A percentile compares a stretch with the other conserved stretches of the same genome.
Conservation (phyloP, 2,113 vertebrate genomes). For the Ptilonorhynchus violaceus region DNA sequence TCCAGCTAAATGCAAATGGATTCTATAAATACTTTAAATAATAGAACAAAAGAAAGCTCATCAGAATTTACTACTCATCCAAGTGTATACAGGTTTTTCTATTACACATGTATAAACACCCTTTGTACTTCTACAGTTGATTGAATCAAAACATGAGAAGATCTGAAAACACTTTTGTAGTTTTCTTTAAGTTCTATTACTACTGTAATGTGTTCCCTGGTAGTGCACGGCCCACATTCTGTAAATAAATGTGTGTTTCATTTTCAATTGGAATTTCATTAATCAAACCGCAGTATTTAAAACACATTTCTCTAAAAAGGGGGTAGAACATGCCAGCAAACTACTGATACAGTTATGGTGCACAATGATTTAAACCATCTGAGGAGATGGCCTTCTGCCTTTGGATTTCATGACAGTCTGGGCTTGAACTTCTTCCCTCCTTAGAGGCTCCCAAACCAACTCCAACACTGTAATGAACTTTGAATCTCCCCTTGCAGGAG, state of each 20-base stretch:
- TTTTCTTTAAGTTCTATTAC: neutral
- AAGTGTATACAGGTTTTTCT: conserved; percentile 19
- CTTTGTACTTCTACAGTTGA: conserved; percentile 5
- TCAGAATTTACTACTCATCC: conserved; percentile 18
- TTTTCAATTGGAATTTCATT: conserved; percentile 57
- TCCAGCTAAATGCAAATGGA: conserved; percentile 14
- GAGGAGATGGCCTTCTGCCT: neutral
- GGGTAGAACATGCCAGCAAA: neutral
- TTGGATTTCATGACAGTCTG: neutral
- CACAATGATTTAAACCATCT: conserved; percentile 38
- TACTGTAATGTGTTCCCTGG: neutral
- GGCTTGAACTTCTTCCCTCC: neutral
- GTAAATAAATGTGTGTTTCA: conserved; percentile 55
- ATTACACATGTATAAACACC: neutral
- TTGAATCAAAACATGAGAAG: conserved; percentile 21
- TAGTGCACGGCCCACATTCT: neutral
- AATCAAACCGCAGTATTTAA: conserved; percentile 55
- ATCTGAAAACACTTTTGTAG: conserved; percentile 8
- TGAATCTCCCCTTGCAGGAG: neutral
- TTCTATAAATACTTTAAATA: conserved; percentile 38
- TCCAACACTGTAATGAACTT: neutral
- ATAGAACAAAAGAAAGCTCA: neutral
- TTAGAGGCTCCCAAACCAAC: neutral
- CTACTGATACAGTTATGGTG: neutral
- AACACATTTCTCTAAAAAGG: conserved; percentile 30